Percentiles rank a stretch among this genome's conserved stretches.
These are phyloP conservation scores for Phoxinus phoxinus DNA, from an alignment of 2,113 vertebrate species.

Conservation along the genomic window DNA sequence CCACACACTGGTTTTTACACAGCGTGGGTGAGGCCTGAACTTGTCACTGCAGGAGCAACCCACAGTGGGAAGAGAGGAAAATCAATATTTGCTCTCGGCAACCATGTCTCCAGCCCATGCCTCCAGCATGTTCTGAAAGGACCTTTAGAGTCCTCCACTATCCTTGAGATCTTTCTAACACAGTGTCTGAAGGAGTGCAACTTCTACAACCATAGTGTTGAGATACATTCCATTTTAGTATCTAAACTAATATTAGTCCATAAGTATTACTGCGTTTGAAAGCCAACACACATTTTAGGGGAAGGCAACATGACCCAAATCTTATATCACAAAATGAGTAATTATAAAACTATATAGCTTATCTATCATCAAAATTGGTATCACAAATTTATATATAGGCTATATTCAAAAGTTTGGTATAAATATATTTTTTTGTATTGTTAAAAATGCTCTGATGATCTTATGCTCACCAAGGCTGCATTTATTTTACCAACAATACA, in stretches of 20 bases:
- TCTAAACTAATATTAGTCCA: neutral
- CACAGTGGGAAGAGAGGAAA: slow-evolving; percentile 40
- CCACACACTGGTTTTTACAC: slow-evolving; percentile 43
- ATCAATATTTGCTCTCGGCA: slow-evolving; percentile 50
- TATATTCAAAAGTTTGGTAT: too few relatives aligned
- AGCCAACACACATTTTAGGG: neutral
- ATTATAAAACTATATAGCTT: neutral
- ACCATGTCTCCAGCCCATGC: slow-evolving; percentile 28
- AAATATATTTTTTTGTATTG: too few relatives aligned
- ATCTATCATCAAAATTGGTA: too few relatives aligned
- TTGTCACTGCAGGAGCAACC: slow-evolving; percentile 46
- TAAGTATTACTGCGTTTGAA: neutral
- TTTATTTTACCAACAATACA: too few relatives aligned
- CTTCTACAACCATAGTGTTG: neutral
- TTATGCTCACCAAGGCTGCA: too few relatives aligned
- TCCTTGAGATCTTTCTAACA: slow-evolving; percentile 19
- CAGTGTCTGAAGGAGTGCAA: slow-evolving; percentile 8
- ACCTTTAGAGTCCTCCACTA: slow-evolving; percentile 7
- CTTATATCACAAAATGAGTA: neutral
- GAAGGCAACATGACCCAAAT: neutral
- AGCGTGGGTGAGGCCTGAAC: slow-evolving; percentile 53
- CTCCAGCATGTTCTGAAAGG: slow-evolving; percentile 30
- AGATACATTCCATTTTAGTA: neutral
- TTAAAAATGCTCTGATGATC: too few relatives aligned
- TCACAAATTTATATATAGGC: too few relatives aligned